Evolutionary conservation across 1,140 invertebrate species (phyloP).

Genomic region (Brachionus sp.): DNA sequence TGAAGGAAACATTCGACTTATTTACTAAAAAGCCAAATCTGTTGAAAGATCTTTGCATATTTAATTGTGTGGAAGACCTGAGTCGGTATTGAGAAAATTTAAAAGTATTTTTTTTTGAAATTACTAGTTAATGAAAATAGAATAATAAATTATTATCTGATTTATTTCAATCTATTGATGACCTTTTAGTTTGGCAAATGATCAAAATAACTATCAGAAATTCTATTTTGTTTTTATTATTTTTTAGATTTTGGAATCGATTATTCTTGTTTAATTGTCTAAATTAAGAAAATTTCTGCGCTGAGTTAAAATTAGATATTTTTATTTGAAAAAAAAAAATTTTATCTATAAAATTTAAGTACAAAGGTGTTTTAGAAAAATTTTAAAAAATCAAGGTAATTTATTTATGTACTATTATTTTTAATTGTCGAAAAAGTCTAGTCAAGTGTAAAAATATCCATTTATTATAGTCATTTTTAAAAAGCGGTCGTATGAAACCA

Average conservation of each 20-base stretch:
- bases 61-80: not conserved
- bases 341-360: too few relatives aligned
- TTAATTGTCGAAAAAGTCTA: too few relatives aligned
- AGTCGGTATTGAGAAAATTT: not conserved
- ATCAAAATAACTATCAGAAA: not conserved
- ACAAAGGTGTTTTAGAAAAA: too few relatives aligned
- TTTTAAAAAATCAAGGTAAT: too few relatives aligned
- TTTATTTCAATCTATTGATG: not conserved
- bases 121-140: not conserved
- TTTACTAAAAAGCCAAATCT: not conserved
- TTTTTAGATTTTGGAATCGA: not conserved
- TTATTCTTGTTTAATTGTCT: not conserved
- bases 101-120: too few relatives aligned
- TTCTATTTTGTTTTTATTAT: not conserved
- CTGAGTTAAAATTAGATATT: not conserved
- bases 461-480: too few relatives aligned
- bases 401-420: too few relatives aligned
- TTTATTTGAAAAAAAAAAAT: not conserved
- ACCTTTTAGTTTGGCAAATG: not conserved
- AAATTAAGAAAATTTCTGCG: not conserved
- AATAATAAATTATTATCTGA: too few relatives aligned
- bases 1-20: not conserved
- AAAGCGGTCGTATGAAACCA: too few relatives aligned
- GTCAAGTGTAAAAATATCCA: too few relatives aligned
- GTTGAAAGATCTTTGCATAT: not conserved